phyloP scores from a whole-genome alignment of 2,888 invertebrate genomes.

The Drosophila stalkeri region DNA sequence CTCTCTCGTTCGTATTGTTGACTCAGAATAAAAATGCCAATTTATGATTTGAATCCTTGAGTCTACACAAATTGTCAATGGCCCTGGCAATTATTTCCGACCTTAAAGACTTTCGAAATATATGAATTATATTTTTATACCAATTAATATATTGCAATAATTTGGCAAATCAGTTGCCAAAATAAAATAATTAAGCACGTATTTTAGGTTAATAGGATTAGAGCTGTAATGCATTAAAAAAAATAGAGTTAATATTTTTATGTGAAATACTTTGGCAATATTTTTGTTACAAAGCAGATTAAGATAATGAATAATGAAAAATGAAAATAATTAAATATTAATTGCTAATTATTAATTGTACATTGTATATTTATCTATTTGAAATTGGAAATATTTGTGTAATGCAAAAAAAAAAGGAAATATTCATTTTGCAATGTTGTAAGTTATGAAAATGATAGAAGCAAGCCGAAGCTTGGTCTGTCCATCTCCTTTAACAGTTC shows the following conservation, averaged over 20 bases:
- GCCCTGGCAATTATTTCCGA: slow-evolving; percentile 31
- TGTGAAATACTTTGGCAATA: background rate
- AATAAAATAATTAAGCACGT: background rate
- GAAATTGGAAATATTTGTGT: too few species aligned
- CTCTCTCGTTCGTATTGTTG: slow-evolving; percentile 28
- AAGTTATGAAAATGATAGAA: too few species aligned
- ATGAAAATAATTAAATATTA: too few species aligned
- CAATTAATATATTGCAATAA: background rate
- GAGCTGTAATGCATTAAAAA: too few species aligned
- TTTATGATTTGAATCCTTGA: slow-evolving; percentile 40
- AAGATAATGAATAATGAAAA: background rate
- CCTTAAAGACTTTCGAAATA: slow-evolving; percentile 1
- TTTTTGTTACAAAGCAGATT: background rate
- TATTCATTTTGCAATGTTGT: too few species aligned
- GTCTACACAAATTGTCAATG: slow-evolving; percentile 34
- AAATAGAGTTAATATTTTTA: background rate
- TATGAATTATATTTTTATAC: background rate
- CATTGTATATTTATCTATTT: too few species aligned
- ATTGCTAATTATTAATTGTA: too few species aligned
- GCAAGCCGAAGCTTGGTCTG: too few species aligned
- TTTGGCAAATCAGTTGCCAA: background rate
- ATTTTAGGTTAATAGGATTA: background rate
- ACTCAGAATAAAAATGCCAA: slow-evolving; percentile 55
- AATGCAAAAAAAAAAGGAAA: too few species aligned
- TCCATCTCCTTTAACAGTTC: too few species aligned